A percentile compares a stretch with the other conserved stretches of the same genome.
Conservation (phyloP, 2,113 vertebrate genomes). For the Bubo blakistoni region DNA sequence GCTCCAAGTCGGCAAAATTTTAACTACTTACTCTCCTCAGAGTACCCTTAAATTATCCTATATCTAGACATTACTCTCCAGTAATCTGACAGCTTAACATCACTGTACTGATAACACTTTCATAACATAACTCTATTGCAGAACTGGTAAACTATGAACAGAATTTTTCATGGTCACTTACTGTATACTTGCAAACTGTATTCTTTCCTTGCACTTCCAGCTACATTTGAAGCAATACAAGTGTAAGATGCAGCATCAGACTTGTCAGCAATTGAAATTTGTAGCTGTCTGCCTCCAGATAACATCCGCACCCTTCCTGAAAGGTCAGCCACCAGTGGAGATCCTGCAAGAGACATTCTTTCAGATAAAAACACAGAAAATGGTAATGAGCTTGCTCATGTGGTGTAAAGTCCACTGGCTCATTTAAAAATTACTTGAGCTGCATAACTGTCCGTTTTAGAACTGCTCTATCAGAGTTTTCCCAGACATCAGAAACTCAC, state of each 20-base stretch:
- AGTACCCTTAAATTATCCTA: not conserved
- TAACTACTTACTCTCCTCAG: not conserved
- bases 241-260: constrained; percentile 84
- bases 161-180: constrained; percentile 46
- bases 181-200: constrained; percentile 90
- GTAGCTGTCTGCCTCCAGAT: constrained; percentile 91
- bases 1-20: not conserved
- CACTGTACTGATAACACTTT: not conserved
- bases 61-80: not conserved
- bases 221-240: constrained; percentile 85
- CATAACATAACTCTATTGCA: accelerated
- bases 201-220: constrained; percentile 82
- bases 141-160: not conserved
- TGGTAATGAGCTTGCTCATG: accelerated
- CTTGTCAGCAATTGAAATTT: constrained; percentile 80
- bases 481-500: not conserved
- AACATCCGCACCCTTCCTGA: constrained; percentile 76
- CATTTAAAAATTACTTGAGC: not conserved
- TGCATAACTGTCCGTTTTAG: not conserved
- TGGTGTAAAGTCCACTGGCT: not conserved
- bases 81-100: not conserved
- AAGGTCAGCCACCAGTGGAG: constrained; percentile 71
- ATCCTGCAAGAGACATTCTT: constrained; percentile 70
- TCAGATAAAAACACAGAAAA: not conserved
- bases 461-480: not conserved